Percentiles rank a stretch among this genome's conserved stretches.
These are phyloP conservation scores for Sphyrna mokarran DNA, from an alignment of 2,113 vertebrate species.

Conservation along the genomic window DNA sequence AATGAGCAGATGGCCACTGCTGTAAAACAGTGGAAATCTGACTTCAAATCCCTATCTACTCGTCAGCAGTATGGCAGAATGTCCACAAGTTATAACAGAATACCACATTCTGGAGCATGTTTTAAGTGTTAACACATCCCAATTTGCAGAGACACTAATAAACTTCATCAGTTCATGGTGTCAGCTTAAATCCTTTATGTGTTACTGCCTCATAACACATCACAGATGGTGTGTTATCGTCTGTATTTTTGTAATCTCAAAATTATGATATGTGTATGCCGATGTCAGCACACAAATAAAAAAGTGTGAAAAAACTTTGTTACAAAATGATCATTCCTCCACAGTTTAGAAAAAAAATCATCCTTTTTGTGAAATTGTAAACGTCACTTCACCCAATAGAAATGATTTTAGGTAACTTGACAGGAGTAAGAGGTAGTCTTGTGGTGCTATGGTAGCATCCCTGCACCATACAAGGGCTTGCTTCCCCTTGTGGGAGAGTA, in stretches of 20 bases:
- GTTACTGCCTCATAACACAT: constrained; percentile 6
- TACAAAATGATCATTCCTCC: neutral
- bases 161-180: constrained; percentile 27
- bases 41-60: neutral
- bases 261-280: neutral
- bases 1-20: neutral
- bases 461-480: too few relatives aligned
- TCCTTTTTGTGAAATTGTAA: neutral
- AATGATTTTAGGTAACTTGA: neutral
- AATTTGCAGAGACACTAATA: neutral
- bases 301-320: neutral
- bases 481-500: too few relatives aligned
- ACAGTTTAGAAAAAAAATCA: neutral
- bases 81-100: neutral
- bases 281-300: constrained; percentile 25
- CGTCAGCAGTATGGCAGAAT: neutral
- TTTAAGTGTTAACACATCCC: neutral
- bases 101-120: neutral
- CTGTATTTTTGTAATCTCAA: constrained; percentile 16
- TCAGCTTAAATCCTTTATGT: constrained; percentile 28
- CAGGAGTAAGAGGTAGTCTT: neutral
- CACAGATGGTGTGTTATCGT: neutral
- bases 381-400: neutral
- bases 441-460: too few relatives aligned
- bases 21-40: neutral